These are phyloP conservation scores for Cariama cristata DNA, from an alignment of 2,113 vertebrate genomes.

Conservation along the genomic window DNA sequence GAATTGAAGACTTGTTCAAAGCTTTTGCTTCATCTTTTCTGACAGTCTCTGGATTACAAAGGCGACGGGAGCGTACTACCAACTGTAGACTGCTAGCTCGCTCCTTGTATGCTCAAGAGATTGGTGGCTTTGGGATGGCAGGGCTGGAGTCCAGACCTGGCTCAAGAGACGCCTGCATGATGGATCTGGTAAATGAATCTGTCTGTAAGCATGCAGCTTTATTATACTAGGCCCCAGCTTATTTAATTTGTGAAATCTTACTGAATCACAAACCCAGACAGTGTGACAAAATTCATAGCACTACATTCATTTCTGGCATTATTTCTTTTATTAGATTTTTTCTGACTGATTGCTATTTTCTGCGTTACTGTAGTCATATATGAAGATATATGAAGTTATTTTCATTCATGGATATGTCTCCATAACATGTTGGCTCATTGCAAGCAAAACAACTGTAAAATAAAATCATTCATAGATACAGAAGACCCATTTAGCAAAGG, in stretches of 20 bases:
- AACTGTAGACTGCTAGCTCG: not conserved
- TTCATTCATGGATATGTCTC: not conserved
- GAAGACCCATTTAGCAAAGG: not conserved
- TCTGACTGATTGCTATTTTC: constrained; percentile 2
- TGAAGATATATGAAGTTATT: constrained; percentile 6
- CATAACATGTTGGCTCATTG: not conserved
- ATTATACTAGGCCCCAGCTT: not conserved
- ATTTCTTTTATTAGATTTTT: not conserved
- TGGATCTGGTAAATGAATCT: not conserved
- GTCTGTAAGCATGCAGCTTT: not conserved
- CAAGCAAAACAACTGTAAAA: not conserved
- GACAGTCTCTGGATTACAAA: not conserved
- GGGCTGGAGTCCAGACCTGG: not conserved
- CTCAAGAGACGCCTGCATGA: not conserved
- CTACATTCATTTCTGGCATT: not conserved
- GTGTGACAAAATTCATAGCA: constrained; percentile 26
- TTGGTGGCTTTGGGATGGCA: not conserved
- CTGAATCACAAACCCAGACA: constrained; percentile 11
- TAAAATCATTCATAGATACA: not conserved
- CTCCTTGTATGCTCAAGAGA: not conserved
- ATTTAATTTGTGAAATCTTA: constrained; percentile 45
- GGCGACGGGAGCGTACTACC: rapidly evolving
- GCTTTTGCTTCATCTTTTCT: not conserved
- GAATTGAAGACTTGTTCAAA: not conserved
- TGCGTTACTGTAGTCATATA: not conserved